Evolutionary conservation across 2,113 vertebrate genomes (phyloP), one percentile per base, ranked within the genome.

Genomic region (Uropsilus gracilis): DNA sequence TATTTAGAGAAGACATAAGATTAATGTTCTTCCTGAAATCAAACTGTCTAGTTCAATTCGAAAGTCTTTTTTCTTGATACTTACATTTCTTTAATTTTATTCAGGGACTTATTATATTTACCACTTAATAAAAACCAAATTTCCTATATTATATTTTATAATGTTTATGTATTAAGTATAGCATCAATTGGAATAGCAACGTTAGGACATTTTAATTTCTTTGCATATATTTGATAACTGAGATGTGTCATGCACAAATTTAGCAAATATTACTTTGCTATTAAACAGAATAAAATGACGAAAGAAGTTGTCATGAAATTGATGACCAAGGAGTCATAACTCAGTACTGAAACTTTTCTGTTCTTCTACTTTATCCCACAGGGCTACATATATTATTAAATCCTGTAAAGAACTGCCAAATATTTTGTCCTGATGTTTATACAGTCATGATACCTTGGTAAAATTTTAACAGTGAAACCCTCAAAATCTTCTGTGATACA

Each of bases 141-240:
- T 93, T 26, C 32, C 10, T 76, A 48, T 71, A 39, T 82, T 66
- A 83, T 83, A 2, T 90, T 50, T 71, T 34, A 30, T 64, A 76
- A 24, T 57, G 17, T 87, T n/a, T n/a, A n/a, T n/a, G 37, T 55
- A 63, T 57, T 95, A 93, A 81, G 3, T 55, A 59, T 76, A 13
- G 50, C 90, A 24, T 81, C 88, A 24, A 57, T 32, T 92, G 76
- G n/a, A 75, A 46, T 48, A 53, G 22, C 57, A 17, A 72, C 44
- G 17, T 76, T 86, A 85, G 63, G 30, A 57, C 12, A 73, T 78
- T 86, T 89, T 86, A 48, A 3, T 89, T 94, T 94, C 82, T 72
- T 53, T 92, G 53, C 76, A 55, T 55, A 6, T 73, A 55, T 44
- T 83, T 89, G 37, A 82, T 80, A 44, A 57, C 63, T 83, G 30